phyloP scores from a whole-genome alignment of 2,797 vertebrate species.

The Pygocentrus nattereri region DNA sequence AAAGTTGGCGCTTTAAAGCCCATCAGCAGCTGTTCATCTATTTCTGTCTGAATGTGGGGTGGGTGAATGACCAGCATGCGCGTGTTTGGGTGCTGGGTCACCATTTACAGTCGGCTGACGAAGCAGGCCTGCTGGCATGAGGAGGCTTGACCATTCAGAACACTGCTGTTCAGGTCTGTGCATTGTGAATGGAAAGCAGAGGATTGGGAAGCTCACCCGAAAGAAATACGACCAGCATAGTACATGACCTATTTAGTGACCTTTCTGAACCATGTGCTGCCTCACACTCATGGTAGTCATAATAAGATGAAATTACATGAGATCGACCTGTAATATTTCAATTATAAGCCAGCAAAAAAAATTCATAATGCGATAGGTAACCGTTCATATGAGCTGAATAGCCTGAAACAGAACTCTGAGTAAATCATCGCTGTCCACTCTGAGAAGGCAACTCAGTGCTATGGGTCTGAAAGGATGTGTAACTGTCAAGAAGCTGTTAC shows the following conservation, averaged over 20 bases:
- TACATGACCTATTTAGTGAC: not conserved
- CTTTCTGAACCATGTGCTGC: not conserved
- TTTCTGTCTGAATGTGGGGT: not conserved
- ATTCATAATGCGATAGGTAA: not conserved
- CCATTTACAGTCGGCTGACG: not conserved
- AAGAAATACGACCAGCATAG: slow-evolving; percentile 2
- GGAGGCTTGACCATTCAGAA: not conserved
- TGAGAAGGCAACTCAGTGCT: too few species aligned
- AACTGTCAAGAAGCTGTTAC: too few species aligned
- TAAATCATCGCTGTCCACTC: too few species aligned
- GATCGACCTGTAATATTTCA: not conserved
- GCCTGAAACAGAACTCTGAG: too few species aligned
- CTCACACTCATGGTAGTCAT: not conserved
- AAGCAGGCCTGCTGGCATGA: not conserved
- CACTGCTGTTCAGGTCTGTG: not conserved
- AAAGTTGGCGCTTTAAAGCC: not conserved
- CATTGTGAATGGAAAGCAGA: slow-evolving; percentile 33
- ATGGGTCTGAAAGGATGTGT: too few species aligned
- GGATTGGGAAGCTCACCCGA: not conserved
- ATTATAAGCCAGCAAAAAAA: not conserved
- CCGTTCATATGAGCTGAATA: not conserved
- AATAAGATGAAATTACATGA: not conserved
- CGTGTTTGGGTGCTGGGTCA: not conserved
- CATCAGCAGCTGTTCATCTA: not conserved
- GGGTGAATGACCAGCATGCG: not conserved